phyloP scores from a whole-genome alignment of 1,140 invertebrate genomes.

The Pomacea maculata region DNA sequence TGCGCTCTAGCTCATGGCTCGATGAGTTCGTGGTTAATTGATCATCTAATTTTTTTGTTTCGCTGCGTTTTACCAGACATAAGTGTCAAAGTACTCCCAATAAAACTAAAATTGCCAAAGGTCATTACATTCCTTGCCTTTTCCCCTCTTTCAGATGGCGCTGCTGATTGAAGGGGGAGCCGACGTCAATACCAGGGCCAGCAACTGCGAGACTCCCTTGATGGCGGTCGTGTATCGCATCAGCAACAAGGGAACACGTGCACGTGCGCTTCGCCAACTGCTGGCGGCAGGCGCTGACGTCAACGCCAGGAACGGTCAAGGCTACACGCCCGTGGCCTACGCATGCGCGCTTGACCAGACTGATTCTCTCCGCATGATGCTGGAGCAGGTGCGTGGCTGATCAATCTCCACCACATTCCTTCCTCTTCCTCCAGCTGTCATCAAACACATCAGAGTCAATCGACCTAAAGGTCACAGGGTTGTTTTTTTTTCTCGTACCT shows the following conservation, averaged over 20 bases:
- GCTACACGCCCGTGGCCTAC: constrained; percentile 5
- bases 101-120: neutral
- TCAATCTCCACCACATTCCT: neutral
- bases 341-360: constrained; percentile 19
- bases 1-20: too few species aligned
- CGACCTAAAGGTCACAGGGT: too few species aligned
- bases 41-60: neutral
- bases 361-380: constrained; percentile 5
- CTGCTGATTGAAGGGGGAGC: constrained; percentile 16
- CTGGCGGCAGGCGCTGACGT: constrained; percentile 14
- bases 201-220: constrained; percentile 19
- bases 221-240: constrained; percentile 13
- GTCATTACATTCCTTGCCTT: neutral
- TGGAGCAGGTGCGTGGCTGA: neutral
- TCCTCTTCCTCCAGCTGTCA: too few species aligned
- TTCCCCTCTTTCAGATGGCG: constrained; percentile 6
- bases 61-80: neutral
- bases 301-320: constrained; percentile 18
- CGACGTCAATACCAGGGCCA: constrained; percentile 12
- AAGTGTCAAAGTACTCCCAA: too few species aligned
- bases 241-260: constrained; percentile 7
- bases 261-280: constrained; percentile 7
- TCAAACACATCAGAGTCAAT: too few species aligned
- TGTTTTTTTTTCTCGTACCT: too few species aligned
- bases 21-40: too few species aligned